Conservation (phyloP, 2,888 invertebrate genomes). For the Himalopsyche kuldschensis region DNA sequence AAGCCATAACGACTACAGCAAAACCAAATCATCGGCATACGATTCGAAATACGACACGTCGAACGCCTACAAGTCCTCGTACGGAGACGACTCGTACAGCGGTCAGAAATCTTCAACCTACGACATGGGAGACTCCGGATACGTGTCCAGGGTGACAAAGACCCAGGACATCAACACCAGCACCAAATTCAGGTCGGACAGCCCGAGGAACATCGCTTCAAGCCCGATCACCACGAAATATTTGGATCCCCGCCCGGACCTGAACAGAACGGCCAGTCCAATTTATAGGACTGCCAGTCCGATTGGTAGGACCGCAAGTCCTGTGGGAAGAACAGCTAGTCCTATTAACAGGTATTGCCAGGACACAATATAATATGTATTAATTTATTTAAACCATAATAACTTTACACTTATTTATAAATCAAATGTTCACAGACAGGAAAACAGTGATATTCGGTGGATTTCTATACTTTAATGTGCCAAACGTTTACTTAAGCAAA, state of each 20-base stretch:
- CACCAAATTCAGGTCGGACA: constrained; percentile 53
- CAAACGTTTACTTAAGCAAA: no score
- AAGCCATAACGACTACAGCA: constrained; percentile 19
- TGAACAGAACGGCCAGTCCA: constrained; percentile 56
- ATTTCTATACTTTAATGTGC: no score
- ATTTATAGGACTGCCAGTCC: constrained; percentile 59
- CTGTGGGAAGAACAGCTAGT: constrained; percentile 59
- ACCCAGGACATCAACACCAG: constrained; percentile 49
- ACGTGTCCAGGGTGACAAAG: constrained; percentile 48
- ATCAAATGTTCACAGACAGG: no score
- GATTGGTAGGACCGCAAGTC: constrained; percentile 56
- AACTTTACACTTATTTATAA: no score
- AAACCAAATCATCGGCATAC: constrained; percentile 18
- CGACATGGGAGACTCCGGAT: constrained; percentile 55
- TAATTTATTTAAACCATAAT: no score
- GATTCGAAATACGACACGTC: constrained; percentile 45
- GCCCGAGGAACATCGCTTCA: constrained; percentile 54
- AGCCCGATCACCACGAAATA: constrained; percentile 60
- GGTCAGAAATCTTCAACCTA: constrained; percentile 45
- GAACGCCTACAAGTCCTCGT: constrained; percentile 43
- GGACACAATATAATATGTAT: no score
- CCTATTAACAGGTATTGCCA: constrained; percentile 56
- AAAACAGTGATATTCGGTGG: no score
- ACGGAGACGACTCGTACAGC: constrained; percentile 46
- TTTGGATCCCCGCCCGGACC: constrained; percentile 56